A percentile compares a stretch with the other conserved stretches of the same genome.
Evolutionary conservation across 2,113 vertebrate genomes (phyloP).

Genomic region (Tragelaphus buxtoni): DNA sequence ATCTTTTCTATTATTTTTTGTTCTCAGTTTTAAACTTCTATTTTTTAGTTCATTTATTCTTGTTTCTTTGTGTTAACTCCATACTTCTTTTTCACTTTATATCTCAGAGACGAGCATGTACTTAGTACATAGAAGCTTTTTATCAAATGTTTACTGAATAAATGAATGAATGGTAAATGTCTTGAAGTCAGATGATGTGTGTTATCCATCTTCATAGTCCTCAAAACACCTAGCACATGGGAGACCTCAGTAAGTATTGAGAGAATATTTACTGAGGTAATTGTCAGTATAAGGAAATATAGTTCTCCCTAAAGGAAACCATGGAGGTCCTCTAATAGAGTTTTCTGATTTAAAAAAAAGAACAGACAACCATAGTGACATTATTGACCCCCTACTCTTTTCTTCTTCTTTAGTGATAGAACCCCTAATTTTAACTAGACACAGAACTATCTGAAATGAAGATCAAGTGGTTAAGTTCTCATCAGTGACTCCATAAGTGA

Average conservation of each 20-base stretch:
- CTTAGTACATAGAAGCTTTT: background rate
- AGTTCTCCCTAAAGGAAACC: background rate
- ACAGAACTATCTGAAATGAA: background rate
- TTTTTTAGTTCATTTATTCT: background rate
- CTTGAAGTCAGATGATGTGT: background rate
- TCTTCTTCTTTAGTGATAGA: background rate
- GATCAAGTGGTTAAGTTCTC: background rate
- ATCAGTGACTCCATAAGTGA: background rate
- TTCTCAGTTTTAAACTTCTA: background rate
- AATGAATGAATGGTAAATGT: background rate
- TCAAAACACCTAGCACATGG: background rate
- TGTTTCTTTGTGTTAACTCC: background rate
- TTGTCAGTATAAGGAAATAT: background rate
- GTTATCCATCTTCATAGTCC: background rate
- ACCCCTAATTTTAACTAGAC: background rate
- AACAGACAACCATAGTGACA: no score
- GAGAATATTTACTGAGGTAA: background rate
- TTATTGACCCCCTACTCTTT: background rate
- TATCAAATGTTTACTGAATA: background rate
- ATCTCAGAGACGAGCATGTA: background rate
- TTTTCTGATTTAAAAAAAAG: background rate
- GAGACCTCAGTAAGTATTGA: background rate
- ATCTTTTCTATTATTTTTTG: background rate
- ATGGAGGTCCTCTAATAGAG: background rate
- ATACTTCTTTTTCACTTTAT: background rate